Conservation (phyloP, 2,113 vertebrate genomes). For the Macaca nemestrina region DNA sequence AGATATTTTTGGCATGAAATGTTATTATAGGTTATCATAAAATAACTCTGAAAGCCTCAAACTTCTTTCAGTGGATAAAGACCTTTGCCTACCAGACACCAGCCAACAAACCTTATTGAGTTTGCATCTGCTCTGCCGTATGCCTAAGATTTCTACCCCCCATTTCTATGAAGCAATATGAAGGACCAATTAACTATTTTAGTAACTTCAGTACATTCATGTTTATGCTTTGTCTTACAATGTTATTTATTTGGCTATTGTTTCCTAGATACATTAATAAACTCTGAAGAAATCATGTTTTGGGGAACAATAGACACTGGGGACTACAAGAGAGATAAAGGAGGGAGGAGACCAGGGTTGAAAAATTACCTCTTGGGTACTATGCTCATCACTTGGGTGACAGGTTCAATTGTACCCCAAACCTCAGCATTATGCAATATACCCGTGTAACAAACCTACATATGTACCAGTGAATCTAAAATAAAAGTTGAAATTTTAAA, state of each 20-base stretch:
- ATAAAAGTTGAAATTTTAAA: too few species aligned
- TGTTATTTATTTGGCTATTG: neutral
- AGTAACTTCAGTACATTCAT: neutral
- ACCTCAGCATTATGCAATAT: too few species aligned
- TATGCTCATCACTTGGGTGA: too few species aligned
- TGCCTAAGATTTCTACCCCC: accelerated
- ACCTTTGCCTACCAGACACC: neutral
- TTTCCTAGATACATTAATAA: neutral
- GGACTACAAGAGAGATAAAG: too few species aligned
- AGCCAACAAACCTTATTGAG: neutral
- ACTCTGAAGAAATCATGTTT: neutral
- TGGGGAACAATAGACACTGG: too few species aligned
- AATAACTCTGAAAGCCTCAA: neutral
- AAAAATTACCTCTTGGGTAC: too few species aligned
- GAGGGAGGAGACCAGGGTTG: too few species aligned
- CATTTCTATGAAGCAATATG: neutral
- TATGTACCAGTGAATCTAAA: too few species aligned
- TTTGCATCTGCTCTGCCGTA: neutral
- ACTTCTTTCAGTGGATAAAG: neutral
- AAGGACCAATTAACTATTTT: neutral
- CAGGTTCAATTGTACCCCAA: too few species aligned
- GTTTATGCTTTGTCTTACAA: neutral
- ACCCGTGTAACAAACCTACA: too few species aligned
- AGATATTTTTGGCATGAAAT: neutral
- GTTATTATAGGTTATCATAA: neutral